These are phyloP conservation scores for Panthera uncia DNA, from an alignment of 2,113 vertebrate species.

Conservation along the genomic window DNA sequence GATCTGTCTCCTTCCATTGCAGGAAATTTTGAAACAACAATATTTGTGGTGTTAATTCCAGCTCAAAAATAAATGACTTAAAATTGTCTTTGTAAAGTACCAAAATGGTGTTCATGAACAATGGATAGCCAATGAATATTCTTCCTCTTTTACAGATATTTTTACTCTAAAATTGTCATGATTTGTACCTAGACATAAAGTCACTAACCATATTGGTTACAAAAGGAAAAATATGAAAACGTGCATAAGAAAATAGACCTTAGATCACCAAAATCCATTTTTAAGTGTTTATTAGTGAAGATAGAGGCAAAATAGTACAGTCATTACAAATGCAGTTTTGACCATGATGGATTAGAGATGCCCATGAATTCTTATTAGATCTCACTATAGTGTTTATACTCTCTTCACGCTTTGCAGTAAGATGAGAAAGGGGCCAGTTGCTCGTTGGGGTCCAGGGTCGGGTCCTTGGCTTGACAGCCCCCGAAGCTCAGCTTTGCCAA, in stretches of 20 bases:
- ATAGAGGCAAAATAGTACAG: not conserved
- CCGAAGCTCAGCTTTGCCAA: not conserved
- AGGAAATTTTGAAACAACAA: not conserved
- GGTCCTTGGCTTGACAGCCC: not conserved
- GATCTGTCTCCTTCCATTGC: not conserved
- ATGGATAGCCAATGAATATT: not conserved
- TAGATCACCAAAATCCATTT: not conserved
- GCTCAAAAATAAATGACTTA: slow-evolving; percentile 6
- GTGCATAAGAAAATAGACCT: not conserved
- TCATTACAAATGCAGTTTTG: not conserved
- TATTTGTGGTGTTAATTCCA: not conserved
- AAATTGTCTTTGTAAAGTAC: not conserved
- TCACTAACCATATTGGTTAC: not conserved
- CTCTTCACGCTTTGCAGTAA: not conserved
- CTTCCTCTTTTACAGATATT: not conserved
- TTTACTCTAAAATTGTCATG: slow-evolving; percentile 19
- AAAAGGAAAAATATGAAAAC: not conserved
- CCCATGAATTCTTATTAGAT: not conserved
- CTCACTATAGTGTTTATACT: not conserved
- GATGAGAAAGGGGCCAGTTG: not conserved
- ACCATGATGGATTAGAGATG: not conserved
- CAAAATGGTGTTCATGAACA: not conserved
- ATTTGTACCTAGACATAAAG: not conserved
- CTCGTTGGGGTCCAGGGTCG: too few species aligned
- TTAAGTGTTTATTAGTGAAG: not conserved